A percentile compares a stretch with the other conserved stretches of the same genome.
Conservation (phyloP, 2,888 invertebrate genomes). For the Mesochorus sp. region DNA sequence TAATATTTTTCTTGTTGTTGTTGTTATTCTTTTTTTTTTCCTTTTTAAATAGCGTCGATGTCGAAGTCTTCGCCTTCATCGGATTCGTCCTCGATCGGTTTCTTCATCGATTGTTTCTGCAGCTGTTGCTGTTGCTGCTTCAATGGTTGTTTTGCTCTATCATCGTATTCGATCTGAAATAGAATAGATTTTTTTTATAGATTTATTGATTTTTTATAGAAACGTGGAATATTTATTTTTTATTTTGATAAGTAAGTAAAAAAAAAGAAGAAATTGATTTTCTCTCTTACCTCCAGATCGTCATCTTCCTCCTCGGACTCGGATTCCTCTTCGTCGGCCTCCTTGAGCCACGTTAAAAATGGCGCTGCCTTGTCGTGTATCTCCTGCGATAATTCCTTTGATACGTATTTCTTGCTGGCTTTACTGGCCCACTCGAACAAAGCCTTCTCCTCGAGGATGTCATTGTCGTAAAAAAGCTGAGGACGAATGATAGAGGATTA, state of each 20-base stretch:
- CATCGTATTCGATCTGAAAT: constrained; percentile 92
- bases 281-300: constrained; percentile 84
- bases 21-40: constrained; percentile 43
- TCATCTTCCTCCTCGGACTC: constrained; percentile 90
- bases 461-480: constrained; percentile 94
- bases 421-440: constrained; percentile 98
- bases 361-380: constrained; percentile 96
- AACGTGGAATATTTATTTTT: too few species aligned
- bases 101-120: constrained; percentile 82
- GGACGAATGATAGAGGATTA: background rate
- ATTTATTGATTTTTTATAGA: too few species aligned
- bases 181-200: background rate
- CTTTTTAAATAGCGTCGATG: constrained; percentile 96
- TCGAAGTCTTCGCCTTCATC: constrained; percentile 91
- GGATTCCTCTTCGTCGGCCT: constrained; percentile 97
- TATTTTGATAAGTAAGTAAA: background rate
- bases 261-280: background rate
- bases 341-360: constrained; percentile 97
- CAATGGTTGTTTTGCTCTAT: constrained; percentile 91
- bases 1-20: too few species aligned
- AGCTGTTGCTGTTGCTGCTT: constrained; percentile 84
- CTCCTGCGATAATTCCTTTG: constrained; percentile 94
- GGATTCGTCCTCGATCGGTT: constrained; percentile 85
- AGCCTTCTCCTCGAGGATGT: constrained; percentile 97
- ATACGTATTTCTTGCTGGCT: constrained; percentile 96